Conservation (phyloP, 2,113 vertebrate genomes). For the Microcebus ravelobensis region DNA sequence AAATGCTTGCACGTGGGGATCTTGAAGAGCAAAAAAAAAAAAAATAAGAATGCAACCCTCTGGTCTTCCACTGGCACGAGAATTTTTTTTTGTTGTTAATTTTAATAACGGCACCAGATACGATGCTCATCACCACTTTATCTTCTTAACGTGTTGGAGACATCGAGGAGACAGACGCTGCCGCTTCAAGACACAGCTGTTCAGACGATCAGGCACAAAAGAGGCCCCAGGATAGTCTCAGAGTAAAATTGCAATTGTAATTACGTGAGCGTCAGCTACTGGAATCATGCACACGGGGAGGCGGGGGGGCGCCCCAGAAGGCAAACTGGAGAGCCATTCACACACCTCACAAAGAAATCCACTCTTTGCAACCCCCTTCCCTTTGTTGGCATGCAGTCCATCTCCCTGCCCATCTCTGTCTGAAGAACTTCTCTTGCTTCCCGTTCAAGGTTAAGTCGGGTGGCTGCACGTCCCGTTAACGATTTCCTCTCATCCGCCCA, state of each 20-base stretch:
- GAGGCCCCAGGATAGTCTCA: conserved; percentile 63
- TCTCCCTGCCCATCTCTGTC: neutral
- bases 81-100: conserved; percentile 42
- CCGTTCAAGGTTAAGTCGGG: conserved; percentile 80
- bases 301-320: neutral
- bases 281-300: conserved; percentile 75
- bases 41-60: conserved; percentile 71
- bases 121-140: conserved; percentile 58
- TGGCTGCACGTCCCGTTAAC: conserved; percentile 81
- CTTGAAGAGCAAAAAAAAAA: conserved; percentile 75
- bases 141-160: conserved; percentile 76
- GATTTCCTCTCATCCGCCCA: conserved; percentile 80
- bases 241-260: conserved; percentile 82
- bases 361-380: conserved; percentile 10
- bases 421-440: neutral
- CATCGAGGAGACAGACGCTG: conserved; percentile 73
- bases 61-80: conserved; percentile 71
- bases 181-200: conserved; percentile 76
- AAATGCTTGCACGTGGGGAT: conserved; percentile 82
- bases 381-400: conserved; percentile 42
- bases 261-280: conserved; percentile 84
- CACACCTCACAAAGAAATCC: conserved; percentile 8
- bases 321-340: conserved; percentile 61
- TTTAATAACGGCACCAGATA: conserved; percentile 69
- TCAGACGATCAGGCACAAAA: conserved; percentile 74